These are phyloP conservation scores for Xanthorhoe spadicearia DNA, from an alignment of 2,888 invertebrate species.

Conservation along the genomic window DNA sequence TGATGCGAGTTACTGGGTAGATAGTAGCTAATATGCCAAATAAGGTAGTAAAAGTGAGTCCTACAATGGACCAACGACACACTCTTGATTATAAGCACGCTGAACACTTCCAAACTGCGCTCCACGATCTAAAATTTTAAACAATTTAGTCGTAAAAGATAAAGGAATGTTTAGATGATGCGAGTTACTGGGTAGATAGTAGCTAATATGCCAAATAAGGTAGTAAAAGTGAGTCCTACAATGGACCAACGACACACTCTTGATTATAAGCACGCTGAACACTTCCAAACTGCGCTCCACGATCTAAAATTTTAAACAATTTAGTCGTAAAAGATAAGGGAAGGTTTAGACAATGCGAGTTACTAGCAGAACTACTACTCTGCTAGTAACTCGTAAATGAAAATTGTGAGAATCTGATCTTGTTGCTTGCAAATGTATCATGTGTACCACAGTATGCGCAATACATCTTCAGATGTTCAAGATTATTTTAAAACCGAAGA, in stretches of 20 bases:
- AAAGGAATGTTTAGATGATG: background rate
- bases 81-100: constrained; percentile 89
- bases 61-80: constrained; percentile 89
- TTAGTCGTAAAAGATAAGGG: constrained; percentile 8
- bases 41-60: no score
- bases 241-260: constrained; percentile 89
- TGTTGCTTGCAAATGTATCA: no score
- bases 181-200: constrained; percentile 8
- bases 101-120: constrained; percentile 88
- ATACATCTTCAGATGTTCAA: no score
- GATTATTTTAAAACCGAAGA: no score
- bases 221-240: constrained; percentile 89
- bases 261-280: constrained; percentile 89
- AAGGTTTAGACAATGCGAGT: background rate
- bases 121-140: constrained; percentile 83
- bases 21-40: constrained; percentile 5
- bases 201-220: no score
- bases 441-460: no score
- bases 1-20: constrained; percentile 3
- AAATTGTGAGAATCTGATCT: background rate
- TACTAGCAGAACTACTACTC: no score
- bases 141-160: constrained; percentile 13
- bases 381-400: no score
- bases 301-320: constrained; percentile 68
- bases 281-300: constrained; percentile 88